These are phyloP conservation scores for Hemicrepidius hirtus DNA, from an alignment of 2,888 invertebrate species.

Conservation along the genomic window DNA sequence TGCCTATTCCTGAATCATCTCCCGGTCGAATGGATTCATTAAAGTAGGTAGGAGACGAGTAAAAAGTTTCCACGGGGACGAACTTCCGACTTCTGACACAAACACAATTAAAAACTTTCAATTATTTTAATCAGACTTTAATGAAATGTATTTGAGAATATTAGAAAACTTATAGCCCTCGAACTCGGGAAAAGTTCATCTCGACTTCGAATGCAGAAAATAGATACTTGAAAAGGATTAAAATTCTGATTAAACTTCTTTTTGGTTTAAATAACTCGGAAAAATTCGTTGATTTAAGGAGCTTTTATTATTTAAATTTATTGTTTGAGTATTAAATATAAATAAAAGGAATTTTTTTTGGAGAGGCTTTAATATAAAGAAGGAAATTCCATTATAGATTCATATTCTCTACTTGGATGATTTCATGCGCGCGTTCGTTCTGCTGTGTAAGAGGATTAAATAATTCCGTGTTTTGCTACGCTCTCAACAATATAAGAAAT, in stretches of 20 bases:
- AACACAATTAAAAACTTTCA: conserved; percentile 58
- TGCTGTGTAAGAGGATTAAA: conserved; percentile 52
- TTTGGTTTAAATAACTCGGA: background rate
- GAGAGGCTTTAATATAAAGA: conserved; percentile 32
- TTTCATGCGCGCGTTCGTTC: conserved; percentile 48
- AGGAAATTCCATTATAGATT: conserved; percentile 47
- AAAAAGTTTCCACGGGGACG: conserved; percentile 14
- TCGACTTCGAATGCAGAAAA: conserved; percentile 16
- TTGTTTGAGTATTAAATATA: conserved; percentile 14
- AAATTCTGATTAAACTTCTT: conserved; percentile 14
- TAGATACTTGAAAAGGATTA: conserved; percentile 14
- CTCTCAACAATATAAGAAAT: conserved; percentile 45
- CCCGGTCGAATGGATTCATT: conserved; percentile 29
- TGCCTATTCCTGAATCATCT: conserved; percentile 7
- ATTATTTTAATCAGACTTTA: conserved; percentile 56
- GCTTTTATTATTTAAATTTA: conserved; percentile 4
- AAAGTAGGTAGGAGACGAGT: conserved; percentile 6
- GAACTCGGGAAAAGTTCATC: conserved; percentile 5
- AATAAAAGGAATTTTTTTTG: conserved; percentile 16
- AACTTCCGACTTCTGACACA: conserved; percentile 36
- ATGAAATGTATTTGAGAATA: conserved; percentile 54
- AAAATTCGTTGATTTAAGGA: conserved; percentile 5
- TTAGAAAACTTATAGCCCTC: conserved; percentile 48
- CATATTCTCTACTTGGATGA: conserved; percentile 49
- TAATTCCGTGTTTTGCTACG: conserved; percentile 43